Evolutionary conservation across 2,888 invertebrate species (phyloP).

Genomic region (Lathronympha strigana): DNA sequence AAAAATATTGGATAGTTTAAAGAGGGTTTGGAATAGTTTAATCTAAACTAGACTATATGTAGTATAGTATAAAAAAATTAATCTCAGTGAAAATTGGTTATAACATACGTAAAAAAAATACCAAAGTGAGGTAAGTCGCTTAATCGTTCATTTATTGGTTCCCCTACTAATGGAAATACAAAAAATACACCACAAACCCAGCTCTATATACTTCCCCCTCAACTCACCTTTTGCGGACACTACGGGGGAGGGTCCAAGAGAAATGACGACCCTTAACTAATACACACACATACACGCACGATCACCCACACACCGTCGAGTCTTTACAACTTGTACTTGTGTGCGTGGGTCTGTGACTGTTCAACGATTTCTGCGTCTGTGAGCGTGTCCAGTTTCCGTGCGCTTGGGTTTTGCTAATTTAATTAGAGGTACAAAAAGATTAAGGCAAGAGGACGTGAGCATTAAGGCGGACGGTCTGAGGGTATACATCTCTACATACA

Average conservation of each 20-base stretch:
- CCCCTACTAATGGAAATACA: background rate
- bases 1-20: no score
- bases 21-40: no score
- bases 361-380: constrained; percentile 49
- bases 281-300: constrained; percentile 78
- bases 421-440: constrained; percentile 84
- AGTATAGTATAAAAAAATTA: no score
- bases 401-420: constrained; percentile 83
- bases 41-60: no score
- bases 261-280: constrained; percentile 85
- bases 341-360: constrained; percentile 55
- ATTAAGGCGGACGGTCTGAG: constrained; percentile 78
- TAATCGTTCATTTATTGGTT: no score
- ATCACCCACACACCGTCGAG: constrained; percentile 61
- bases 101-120: no score
- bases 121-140: no score
- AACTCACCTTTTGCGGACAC: constrained; percentile 85
- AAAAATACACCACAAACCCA: constrained; percentile 44
- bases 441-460: constrained; percentile 78
- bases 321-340: constrained; percentile 50
- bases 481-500: constrained; percentile 37
- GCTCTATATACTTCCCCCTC: constrained; percentile 67
- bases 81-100: no score
- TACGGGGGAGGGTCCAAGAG: constrained; percentile 84
- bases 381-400: constrained; percentile 82